Evolutionary conservation across 2,113 vertebrate genomes (phyloP).

Genomic region (Oreocharis arfaki): DNA sequence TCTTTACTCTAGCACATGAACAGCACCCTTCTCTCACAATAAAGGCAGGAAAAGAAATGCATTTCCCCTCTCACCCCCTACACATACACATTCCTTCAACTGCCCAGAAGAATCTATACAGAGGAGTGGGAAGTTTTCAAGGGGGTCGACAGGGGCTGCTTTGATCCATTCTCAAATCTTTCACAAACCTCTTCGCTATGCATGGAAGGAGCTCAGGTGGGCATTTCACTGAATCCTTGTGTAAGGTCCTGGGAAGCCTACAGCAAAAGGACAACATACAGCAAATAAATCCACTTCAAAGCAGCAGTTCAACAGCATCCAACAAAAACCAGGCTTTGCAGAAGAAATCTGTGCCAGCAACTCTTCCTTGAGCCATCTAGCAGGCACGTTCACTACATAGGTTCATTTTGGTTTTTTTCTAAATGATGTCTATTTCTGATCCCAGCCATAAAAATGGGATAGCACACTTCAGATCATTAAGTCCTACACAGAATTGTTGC

Average conservation of each 20-base stretch:
- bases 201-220: not conserved
- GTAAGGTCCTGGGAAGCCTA: not conserved
- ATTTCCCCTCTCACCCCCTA: not conserved
- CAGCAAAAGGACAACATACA: not conserved
- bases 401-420: not conserved
- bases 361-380: not conserved
- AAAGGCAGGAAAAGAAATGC: not conserved
- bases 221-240: not conserved
- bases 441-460: not conserved
- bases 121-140: not conserved
- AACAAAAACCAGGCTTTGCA: not conserved
- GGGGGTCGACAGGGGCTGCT: not conserved
- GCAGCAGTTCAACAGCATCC: not conserved
- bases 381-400: rapidly evolving
- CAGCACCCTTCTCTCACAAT: not conserved
- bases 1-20: not conserved
- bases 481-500: not conserved
- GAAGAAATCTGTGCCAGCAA: not conserved
- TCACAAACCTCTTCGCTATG: not conserved
- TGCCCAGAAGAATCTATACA: not conserved
- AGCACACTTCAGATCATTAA: not conserved
- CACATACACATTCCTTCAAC: not conserved
- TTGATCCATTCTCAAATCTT: not conserved
- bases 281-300: not conserved
- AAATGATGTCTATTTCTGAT: not conserved